phyloP scores from a whole-genome alignment of 30 jellyfish, hydroid and myxozoan genomes.

The Nemopilema nomurai region DNA sequence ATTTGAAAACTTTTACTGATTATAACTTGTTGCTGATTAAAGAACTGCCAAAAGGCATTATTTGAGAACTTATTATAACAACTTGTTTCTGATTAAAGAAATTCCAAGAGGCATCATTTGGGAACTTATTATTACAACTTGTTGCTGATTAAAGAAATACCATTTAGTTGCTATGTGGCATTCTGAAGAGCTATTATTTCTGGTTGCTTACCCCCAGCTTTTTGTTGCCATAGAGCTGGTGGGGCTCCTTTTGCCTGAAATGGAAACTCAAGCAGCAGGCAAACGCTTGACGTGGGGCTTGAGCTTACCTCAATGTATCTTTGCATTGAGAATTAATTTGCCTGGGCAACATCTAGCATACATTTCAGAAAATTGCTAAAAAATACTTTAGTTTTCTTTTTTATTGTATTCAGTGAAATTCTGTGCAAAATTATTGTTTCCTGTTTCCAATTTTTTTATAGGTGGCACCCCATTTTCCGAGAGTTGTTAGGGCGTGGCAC shows the following conservation, averaged over 20 bases:
- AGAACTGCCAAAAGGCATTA: too few species aligned
- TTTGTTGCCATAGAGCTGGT: slow-evolving; percentile 9
- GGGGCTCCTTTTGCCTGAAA: slow-evolving; percentile 8
- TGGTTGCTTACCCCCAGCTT: slow-evolving; percentile 4
- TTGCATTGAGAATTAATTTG: neutral
- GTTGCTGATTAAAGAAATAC: neutral
- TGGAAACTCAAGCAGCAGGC: slow-evolving; percentile 25
- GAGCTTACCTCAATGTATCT: slow-evolving; percentile 18
- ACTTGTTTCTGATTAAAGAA: too few species aligned
- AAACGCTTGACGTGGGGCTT: slow-evolving; percentile 26
- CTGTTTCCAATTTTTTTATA: neutral
- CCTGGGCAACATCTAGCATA: neutral
- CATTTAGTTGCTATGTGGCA: neutral
- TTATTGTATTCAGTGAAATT: neutral
- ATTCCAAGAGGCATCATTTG: too few species aligned
- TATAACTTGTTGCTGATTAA: too few species aligned
- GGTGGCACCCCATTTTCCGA: slow-evolving; percentile 13
- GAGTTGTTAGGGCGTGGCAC: slow-evolving; percentile 14
- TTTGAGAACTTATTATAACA: too few species aligned
- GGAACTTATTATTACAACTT: neutral
- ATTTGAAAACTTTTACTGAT: too few species aligned
- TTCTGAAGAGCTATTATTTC: neutral
- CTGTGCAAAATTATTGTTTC: neutral
- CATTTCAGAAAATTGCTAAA: neutral
- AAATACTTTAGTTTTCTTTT: neutral